Percentiles rank a stretch among this genome's conserved stretches.
These are phyloP conservation scores for Metopia argyrocephala DNA, from an alignment of 2,888 invertebrate species.

Conservation along the genomic window DNA sequence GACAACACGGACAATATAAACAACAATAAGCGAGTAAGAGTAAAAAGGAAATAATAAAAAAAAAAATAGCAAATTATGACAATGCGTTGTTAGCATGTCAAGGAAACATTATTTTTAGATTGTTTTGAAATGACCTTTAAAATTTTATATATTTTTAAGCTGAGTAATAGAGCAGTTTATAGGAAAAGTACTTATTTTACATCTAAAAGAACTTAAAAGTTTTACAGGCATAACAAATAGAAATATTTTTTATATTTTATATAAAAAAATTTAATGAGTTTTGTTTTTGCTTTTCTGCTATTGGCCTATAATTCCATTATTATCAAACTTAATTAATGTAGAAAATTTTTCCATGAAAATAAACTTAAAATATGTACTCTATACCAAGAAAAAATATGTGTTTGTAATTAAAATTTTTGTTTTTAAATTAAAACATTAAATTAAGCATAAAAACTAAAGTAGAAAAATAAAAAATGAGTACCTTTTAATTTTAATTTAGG, in stretches of 20 bases:
- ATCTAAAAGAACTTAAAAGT: neutral
- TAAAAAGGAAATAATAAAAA: neutral
- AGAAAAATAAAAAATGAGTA: constrained; percentile 74
- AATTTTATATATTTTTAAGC: constrained; percentile 37
- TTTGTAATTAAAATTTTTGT: no score
- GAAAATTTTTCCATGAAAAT: constrained; percentile 4
- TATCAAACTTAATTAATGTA: constrained; percentile 35
- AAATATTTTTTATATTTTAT: no score
- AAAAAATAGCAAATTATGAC: constrained; percentile 41
- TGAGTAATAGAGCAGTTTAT: neutral
- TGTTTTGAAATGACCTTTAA: constrained; percentile 52
- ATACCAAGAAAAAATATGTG: neutral
- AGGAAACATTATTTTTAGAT: constrained; percentile 49
- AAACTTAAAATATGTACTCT: neutral
- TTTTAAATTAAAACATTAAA: no score
- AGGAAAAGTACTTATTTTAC: neutral
- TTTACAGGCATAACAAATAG: no score
- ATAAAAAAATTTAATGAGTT: constrained; percentile 12
- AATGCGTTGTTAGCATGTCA: constrained; percentile 59
- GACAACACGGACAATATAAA: constrained; percentile 24
- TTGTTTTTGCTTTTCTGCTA: neutral
- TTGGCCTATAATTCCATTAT: no score
- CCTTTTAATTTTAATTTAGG: constrained; percentile 86
- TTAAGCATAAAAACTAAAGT: constrained; percentile 12
- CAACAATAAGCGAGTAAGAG: no score